Conservation (phyloP, 2,888 invertebrate genomes). For the Salticus scenicus region DNA sequence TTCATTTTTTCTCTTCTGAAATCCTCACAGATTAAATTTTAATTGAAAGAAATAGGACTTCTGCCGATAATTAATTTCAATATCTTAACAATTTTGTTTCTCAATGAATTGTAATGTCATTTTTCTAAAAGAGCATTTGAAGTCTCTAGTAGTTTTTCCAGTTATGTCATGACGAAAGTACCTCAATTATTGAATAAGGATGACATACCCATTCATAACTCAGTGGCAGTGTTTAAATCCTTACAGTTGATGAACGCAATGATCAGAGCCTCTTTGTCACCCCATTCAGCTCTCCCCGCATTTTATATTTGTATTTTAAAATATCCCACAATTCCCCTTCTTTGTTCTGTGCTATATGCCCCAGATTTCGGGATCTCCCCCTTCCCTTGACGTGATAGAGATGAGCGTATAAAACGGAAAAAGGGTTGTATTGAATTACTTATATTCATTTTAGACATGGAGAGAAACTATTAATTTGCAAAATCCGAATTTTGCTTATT, state of each 20-base stretch:
- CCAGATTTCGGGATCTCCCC: neutral
- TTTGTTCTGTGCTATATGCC: neutral
- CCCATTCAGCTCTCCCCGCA: neutral
- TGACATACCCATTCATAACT: neutral
- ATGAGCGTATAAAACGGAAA: neutral
- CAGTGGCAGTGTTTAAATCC: neutral
- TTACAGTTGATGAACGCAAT: neutral
- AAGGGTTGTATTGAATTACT: neutral
- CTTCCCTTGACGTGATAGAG: neutral
- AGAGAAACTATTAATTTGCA: too few species aligned
- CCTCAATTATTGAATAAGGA: neutral
- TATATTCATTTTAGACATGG: neutral
- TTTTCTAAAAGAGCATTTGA: too few species aligned
- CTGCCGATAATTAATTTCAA: too few species aligned
- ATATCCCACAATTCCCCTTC: neutral
- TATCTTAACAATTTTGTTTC: too few species aligned
- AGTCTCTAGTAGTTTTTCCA: too few species aligned
- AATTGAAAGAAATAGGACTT: too few species aligned
- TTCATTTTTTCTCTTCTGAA: too few species aligned
- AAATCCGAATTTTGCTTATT: too few species aligned
- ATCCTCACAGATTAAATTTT: too few species aligned
- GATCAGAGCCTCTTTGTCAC: neutral
- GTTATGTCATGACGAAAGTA: too few species aligned
- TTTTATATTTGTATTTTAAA: neutral
- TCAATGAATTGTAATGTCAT: too few species aligned